Evolutionary conservation across 2,888 invertebrate genomes (phyloP).

Genomic region (Chalcosyrphus nemorum): DNA sequence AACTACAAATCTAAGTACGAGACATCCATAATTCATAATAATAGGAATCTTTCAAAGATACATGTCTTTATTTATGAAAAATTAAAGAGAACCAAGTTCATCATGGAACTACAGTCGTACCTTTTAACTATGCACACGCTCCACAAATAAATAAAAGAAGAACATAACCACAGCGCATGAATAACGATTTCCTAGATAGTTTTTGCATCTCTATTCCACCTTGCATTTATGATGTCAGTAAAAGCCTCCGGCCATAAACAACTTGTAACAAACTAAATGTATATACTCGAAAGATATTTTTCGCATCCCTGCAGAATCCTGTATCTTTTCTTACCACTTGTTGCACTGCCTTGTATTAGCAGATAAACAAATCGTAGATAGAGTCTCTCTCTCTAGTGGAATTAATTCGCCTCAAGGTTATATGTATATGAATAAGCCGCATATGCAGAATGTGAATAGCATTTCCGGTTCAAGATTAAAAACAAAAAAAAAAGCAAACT

Average conservation of each 20-base stretch:
- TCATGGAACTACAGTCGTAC: not conserved
- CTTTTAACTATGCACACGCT: not conserved
- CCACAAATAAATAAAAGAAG: not conserved
- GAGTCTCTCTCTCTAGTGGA: slow-evolving; percentile 32
- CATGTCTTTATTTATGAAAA: not conserved
- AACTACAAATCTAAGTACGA: no score
- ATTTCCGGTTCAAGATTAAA: slow-evolving; percentile 41
- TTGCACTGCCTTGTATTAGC: slow-evolving; percentile 19
- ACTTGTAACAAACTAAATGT: slow-evolving; percentile 9
- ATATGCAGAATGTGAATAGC: slow-evolving; percentile 20
- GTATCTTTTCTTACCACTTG: not conserved
- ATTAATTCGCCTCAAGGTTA: slow-evolving; percentile 49
- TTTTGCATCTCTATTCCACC: slow-evolving; percentile 29
- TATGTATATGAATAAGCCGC: slow-evolving; percentile 31
- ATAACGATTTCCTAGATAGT: slow-evolving; percentile 7
- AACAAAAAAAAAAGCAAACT: not conserved
- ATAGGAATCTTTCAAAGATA: not conserved
- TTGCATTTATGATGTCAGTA: slow-evolving; percentile 35
- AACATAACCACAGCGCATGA: not conserved
- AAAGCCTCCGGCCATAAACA: slow-evolving; percentile 32
- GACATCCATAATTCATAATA: not conserved
- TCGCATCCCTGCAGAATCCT: slow-evolving; percentile 7
- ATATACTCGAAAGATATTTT: not conserved
- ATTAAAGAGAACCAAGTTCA: not conserved
- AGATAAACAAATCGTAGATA: slow-evolving; percentile 60